A percentile compares a stretch with the other conserved stretches of the same genome.
Evolutionary conservation across 2,797 vertebrate species (phyloP).

Genomic region (Macroramphosus scolopax): DNA sequence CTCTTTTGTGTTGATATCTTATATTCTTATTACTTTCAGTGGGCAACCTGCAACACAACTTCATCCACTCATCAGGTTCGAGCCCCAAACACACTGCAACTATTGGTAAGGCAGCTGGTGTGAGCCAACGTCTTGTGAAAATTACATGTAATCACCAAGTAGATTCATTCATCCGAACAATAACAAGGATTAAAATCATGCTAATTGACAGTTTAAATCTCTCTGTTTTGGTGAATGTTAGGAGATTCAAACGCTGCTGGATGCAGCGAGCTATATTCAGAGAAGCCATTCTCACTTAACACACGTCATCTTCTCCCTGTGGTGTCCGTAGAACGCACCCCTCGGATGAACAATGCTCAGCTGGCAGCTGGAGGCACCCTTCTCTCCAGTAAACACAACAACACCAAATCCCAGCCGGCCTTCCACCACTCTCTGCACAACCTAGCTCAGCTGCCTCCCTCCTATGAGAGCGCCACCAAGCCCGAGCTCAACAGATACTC

Average conservation of each 20-base stretch:
- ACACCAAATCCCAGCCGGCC: conserved; percentile 83
- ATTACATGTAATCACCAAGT: conserved; percentile 50
- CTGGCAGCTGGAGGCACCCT: conserved; percentile 82
- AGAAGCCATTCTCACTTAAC: conserved; percentile 71
- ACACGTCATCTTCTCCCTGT: conserved; percentile 55
- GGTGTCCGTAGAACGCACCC: conserved; percentile 74
- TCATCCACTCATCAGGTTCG: conserved; percentile 84
- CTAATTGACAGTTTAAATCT: conserved; percentile 45
- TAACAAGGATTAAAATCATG: conserved; percentile 53
- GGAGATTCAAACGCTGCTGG: conserved; percentile 40
- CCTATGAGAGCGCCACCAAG: conserved; percentile 89
- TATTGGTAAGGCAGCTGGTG: conserved; percentile 73
- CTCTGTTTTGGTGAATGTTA: conserved; percentile 38
- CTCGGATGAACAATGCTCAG: conserved; percentile 83
- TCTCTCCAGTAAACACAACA: conserved; percentile 86
- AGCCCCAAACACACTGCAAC: conserved; percentile 88
- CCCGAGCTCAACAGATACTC: conserved; percentile 90
- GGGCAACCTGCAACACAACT: conserved; percentile 89
- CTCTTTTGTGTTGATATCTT: conserved; percentile 48
- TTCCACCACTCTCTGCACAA: conserved; percentile 92
- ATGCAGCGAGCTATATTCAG: conserved; percentile 36
- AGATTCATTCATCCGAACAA: conserved; percentile 54
- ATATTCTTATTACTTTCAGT: conserved; percentile 79
- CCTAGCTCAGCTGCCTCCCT: conserved; percentile 89
- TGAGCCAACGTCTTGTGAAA: conserved; percentile 38